These are phyloP conservation scores for Athalia rosae DNA, from an alignment of 2,888 invertebrate species.

Conservation along the genomic window DNA sequence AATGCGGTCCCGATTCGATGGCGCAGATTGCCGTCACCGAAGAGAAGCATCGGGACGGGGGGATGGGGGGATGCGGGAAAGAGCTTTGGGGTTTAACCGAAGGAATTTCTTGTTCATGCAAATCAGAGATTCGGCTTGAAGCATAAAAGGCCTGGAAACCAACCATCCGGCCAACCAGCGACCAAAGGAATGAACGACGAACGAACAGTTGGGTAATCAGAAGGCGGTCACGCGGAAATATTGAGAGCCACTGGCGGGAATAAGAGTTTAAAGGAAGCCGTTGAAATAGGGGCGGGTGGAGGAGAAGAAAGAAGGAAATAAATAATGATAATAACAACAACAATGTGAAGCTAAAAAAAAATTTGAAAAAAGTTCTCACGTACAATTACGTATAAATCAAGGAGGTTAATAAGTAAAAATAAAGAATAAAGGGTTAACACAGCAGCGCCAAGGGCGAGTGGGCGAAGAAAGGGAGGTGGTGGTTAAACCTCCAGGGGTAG, in stretches of 20 bases:
- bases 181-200: constrained; percentile 26
- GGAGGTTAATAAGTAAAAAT: constrained; percentile 65
- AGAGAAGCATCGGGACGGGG: constrained; percentile 6
- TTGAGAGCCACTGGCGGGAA: constrained; percentile 61
- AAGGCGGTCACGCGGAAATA: constrained; percentile 59
- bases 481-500: constrained; percentile 54
- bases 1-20: constrained; percentile 67
- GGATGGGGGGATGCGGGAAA: constrained; percentile 38
- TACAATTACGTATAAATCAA: constrained; percentile 68
- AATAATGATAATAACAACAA: constrained; percentile 62
- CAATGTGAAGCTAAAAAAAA: constrained; percentile 55
- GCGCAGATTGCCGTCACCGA: constrained; percentile 50
- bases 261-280: constrained; percentile 55
- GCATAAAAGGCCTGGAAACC: constrained; percentile 41
- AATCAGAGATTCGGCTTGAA: constrained; percentile 63
- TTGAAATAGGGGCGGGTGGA: constrained; percentile 38
- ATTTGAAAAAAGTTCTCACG: constrained; percentile 68
- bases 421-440: constrained; percentile 66
- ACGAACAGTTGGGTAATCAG: constrained; percentile 59
- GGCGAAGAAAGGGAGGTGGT: constrained; percentile 47
- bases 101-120: constrained; percentile 69
- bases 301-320: constrained; percentile 35
- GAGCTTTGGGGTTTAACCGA: constrained; percentile 62
- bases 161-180: constrained; percentile 9
- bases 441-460: constrained; percentile 51